These are phyloP conservation scores for Hypothenemus hampei DNA, from an alignment of 1,140 invertebrate species.

Conservation along the genomic window DNA sequence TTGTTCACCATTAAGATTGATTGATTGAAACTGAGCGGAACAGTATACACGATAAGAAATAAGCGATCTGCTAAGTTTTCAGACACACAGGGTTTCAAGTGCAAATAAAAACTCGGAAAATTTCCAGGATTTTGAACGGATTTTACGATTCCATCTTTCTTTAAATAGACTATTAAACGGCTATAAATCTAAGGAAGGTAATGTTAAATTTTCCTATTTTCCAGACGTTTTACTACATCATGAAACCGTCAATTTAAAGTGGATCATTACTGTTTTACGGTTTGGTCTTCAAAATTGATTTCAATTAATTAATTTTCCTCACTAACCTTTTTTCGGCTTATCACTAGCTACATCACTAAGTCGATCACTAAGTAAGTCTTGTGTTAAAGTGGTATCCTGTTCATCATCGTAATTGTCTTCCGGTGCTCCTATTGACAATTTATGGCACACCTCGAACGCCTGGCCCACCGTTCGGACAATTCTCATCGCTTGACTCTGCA, in stretches of 20 bases:
- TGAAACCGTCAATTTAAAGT: conserved; percentile 3
- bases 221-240: conserved; percentile 2
- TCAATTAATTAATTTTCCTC: background rate
- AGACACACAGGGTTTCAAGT: no score
- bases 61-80: no score
- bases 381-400: conserved; percentile 56
- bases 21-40: no score
- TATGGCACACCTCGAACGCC: conserved; percentile 99
- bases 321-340: conserved; percentile 56
- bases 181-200: conserved; percentile 1
- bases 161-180: conserved; percentile 8
- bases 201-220: conserved; percentile 7
- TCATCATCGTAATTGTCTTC: conserved; percentile 58
- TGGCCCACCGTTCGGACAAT: conserved; percentile 97
- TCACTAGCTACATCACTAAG: conserved; percentile 52
- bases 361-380: conserved; percentile 52
- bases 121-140: background rate
- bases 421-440: conserved; percentile 59
- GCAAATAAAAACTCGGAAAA: no score
- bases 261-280: background rate
- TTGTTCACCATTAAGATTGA: no score
- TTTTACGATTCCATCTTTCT: conserved; percentile 1
- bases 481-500: conserved; percentile 94
- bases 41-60: no score
- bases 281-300: background rate